Conservation (phyloP, 1,140 invertebrate species). For the Telenomus remus region DNA sequence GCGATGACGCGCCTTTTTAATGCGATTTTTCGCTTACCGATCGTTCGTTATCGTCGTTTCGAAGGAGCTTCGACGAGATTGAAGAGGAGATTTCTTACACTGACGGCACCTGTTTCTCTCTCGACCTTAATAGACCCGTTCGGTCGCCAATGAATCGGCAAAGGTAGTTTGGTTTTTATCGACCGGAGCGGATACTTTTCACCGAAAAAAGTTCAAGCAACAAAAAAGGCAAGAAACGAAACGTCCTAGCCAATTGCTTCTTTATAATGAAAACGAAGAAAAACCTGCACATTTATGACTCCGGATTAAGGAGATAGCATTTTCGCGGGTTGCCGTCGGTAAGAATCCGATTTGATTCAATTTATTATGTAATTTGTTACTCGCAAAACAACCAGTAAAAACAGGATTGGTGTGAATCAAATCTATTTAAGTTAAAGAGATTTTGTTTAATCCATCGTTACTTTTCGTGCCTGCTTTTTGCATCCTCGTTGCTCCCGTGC, state of each 20-base stretch:
- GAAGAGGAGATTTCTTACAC: constrained; percentile 40
- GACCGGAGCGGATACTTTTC: background rate
- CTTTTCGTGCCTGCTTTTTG: background rate
- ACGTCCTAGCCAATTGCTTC: too few species aligned
- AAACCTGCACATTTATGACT: background rate
- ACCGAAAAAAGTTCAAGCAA: background rate
- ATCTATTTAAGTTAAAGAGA: constrained; percentile 1
- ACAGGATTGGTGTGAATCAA: background rate
- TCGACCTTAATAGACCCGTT: constrained; percentile 33
- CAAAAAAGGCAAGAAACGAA: too few species aligned
- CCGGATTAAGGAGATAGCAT: background rate
- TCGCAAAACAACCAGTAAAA: background rate
- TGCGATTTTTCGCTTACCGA: constrained; percentile 33
- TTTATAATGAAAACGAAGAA: background rate
- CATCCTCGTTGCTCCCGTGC: background rate
- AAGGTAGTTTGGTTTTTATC: constrained; percentile 13
- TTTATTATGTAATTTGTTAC: constrained; percentile 1
- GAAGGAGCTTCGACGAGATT: constrained; percentile 17
- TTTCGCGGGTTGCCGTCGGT: background rate
- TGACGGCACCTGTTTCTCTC: constrained; percentile 13
- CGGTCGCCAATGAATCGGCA: constrained; percentile 27
- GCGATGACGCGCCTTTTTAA: constrained; percentile 44
- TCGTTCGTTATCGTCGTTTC: constrained; percentile 35
- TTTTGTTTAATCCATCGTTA: background rate
- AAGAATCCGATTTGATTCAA: background rate